Evolutionary conservation across 2,888 invertebrate species (phyloP).

Genomic region (Erebia ligea): DNA sequence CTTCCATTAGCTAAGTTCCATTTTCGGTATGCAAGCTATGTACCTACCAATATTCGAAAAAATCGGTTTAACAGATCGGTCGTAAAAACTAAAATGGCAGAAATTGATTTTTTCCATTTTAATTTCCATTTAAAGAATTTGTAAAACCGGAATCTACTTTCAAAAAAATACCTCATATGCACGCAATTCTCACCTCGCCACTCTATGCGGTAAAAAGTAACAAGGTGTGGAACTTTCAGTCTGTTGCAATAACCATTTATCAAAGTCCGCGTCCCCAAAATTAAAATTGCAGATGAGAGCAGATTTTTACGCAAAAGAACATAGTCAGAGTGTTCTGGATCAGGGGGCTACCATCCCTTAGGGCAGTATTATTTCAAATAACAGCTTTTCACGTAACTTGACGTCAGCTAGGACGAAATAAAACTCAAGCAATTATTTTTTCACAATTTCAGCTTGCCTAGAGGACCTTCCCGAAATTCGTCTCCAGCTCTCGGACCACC

Average conservation of each 20-base stretch:
- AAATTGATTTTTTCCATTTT: too few relatives aligned
- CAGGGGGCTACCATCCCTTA: background rate
- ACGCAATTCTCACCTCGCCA: slow-evolving; percentile 2
- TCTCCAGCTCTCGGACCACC: too few relatives aligned
- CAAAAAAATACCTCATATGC: background rate
- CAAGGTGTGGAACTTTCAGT: background rate
- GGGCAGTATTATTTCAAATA: background rate
- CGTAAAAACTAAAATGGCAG: too few relatives aligned
- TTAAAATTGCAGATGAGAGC: slow-evolving; percentile 8
- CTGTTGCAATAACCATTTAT: slow-evolving; percentile 19
- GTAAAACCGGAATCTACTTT: background rate
- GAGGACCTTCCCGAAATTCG: too few relatives aligned
- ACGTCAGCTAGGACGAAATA: too few relatives aligned
- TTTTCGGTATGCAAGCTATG: too few relatives aligned
- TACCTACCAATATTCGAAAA: too few relatives aligned
- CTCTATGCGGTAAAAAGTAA: slow-evolving; percentile 7
- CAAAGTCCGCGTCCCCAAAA: slow-evolving; percentile 12
- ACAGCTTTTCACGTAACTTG: background rate
- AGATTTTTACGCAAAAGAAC: slow-evolving; percentile 31
- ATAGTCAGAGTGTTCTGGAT: background rate
- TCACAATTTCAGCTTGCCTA: too few relatives aligned
- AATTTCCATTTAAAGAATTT: too few relatives aligned
- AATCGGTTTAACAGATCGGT: too few relatives aligned
- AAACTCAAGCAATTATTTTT: too few relatives aligned
- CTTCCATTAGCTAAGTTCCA: too few relatives aligned